Evolutionary conservation across 2,888 invertebrate species (phyloP), one percentile per base, ranked within the genome.

Genomic region (Steinernema scapterisci): DNA sequence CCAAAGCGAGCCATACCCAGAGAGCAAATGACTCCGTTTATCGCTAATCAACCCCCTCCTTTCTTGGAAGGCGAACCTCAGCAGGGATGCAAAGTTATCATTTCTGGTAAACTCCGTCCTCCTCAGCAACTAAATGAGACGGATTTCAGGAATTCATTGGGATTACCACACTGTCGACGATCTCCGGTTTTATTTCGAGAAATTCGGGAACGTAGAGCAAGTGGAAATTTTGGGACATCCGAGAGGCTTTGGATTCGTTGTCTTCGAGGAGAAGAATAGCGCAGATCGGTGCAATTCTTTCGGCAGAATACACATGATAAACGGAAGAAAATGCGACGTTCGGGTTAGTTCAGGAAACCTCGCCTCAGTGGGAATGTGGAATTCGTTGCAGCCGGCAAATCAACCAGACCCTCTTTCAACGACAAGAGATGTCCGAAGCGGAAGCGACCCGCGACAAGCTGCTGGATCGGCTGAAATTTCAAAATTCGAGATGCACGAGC

Each of bases 1-100:
- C 85, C 86, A 13, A 86, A 86, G 70, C 80, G 86, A 54, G 87
- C 87, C 0, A 87, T 87, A 75, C 86, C 87, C n/a, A 80, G 86
- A 25, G 87, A 87, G 71, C 86, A 87, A 73, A 87, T 87, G 87
- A 78, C 83, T 44, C 81, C 84, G 0, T 78, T 85, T 77, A 80
- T 84, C 51, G 81, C 81, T 25, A 84, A 70, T 27, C 76, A 80
- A 43, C 82, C 82, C 31, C 81, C 86, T 45, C 82, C 84, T 52
- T 84, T 86, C 74, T 81, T 86, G 63, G 84, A 86, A 27, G 79
- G 77, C 23, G 84, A 85, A 46, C 84, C 86, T 16, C 79, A 81
- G 44, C 80, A 81, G 19, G 86, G 84, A 52, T 85, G 84, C 75
- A 84, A 84, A 70, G 73, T 86, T n/a, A 73, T 80, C 21, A 75